These are phyloP conservation scores for Subacronicta megacephala DNA, from an alignment of 2,888 invertebrate species.

Conservation along the genomic window DNA sequence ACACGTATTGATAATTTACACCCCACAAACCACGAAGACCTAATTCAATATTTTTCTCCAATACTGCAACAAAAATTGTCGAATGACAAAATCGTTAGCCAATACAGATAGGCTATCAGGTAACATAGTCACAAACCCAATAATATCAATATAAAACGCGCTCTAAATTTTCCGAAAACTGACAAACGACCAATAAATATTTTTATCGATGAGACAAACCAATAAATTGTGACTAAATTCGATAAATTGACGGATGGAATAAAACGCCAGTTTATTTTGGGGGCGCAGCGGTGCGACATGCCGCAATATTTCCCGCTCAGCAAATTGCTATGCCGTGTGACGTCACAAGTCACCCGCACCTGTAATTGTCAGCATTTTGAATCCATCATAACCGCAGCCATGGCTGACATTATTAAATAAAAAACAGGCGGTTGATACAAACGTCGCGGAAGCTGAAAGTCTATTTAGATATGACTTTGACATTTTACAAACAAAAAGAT, in stretches of 20 bases:
- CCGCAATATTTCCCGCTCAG: slow-evolving; percentile 50
- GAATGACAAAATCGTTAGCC: slow-evolving; percentile 15
- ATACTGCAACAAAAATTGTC: slow-evolving; percentile 13
- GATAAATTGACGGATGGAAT: slow-evolving; percentile 63
- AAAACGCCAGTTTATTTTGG: slow-evolving; percentile 48
- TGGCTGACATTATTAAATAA: slow-evolving; percentile 71
- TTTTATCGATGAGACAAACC: slow-evolving; percentile 61
- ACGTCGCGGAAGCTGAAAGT: slow-evolving; percentile 3
- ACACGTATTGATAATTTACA: no score
- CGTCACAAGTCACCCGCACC: slow-evolving; percentile 62
- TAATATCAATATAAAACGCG: slow-evolving; percentile 50
- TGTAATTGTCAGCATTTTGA: slow-evolving; percentile 66
- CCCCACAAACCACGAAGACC: no score
- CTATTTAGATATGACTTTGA: not conserved
- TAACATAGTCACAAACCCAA: slow-evolving; percentile 32
- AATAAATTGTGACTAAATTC: slow-evolving; percentile 64
- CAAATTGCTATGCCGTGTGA: slow-evolving; percentile 50
- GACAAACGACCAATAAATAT: slow-evolving; percentile 64
- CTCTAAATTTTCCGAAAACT: slow-evolving; percentile 54
- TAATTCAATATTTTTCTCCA: not conserved
- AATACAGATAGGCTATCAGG: slow-evolving; percentile 47
- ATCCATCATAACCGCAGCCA: slow-evolving; percentile 48
- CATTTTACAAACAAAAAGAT: slow-evolving; percentile 36
- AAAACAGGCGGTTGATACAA: slow-evolving; percentile 54
- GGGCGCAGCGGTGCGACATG: slow-evolving; percentile 39